A percentile compares a stretch with the other conserved stretches of the same genome.
These are phyloP conservation scores for Phasianus colchicus DNA, from an alignment of 2,113 vertebrate genomes.

Conservation along the genomic window DNA sequence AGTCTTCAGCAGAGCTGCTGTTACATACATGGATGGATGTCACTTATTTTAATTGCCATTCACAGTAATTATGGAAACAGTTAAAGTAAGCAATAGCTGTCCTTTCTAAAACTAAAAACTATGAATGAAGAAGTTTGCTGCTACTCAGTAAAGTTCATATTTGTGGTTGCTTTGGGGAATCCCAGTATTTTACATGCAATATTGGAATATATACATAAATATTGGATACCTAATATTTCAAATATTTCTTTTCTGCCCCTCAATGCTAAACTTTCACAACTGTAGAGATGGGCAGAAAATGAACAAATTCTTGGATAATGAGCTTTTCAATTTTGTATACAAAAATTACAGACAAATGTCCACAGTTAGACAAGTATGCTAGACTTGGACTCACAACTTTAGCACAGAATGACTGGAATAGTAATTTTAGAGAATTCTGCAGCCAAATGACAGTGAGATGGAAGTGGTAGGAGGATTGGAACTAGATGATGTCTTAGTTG, in stretches of 20 bases:
- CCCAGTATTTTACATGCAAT: not conserved
- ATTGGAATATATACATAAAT: not conserved
- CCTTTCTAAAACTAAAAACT: not conserved
- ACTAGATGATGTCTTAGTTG: too few species aligned
- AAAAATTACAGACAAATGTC: not conserved
- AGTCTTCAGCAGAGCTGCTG: not conserved
- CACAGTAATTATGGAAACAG: not conserved
- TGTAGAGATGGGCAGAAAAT: not conserved
- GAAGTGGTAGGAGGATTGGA: not conserved
- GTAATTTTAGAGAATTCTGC: not conserved
- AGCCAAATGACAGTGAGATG: not conserved
- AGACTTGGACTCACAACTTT: not conserved
- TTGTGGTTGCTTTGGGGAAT: not conserved
- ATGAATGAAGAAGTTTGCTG: not conserved
- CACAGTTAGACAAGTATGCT: not conserved
- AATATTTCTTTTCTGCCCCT: not conserved
- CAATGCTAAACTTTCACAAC: not conserved
- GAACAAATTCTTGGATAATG: accelerated
- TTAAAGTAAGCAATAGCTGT: not conserved
- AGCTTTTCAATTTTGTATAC: not conserved
- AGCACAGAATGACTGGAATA: not conserved
- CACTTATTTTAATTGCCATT: not conserved
- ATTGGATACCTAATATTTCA: not conserved
- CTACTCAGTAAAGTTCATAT: not conserved
- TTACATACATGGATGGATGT: not conserved